phyloP scores from a whole-genome alignment of 1,140 invertebrate genomes.

The Danaus melanippus region DNA sequence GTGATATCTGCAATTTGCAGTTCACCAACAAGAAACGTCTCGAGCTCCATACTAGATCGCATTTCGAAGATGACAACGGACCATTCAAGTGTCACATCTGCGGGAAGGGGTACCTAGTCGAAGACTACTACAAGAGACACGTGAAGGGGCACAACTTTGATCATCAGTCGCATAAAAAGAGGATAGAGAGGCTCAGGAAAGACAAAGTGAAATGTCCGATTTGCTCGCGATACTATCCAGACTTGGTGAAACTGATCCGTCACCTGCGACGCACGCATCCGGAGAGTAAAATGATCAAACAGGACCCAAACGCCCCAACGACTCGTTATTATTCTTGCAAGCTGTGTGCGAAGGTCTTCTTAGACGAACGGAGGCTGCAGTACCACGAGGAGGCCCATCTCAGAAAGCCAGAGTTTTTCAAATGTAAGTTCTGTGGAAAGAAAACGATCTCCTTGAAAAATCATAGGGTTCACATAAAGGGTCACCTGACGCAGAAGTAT shows the following conservation, averaged over 20 bases:
- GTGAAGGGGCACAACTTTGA: slow-evolving; percentile 65
- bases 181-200: slow-evolving; percentile 52
- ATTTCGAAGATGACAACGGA: slow-evolving; percentile 58
- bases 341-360: slow-evolving; percentile 63
- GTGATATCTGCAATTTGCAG: slow-evolving; percentile 48
- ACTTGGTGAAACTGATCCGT: slow-evolving; percentile 54
- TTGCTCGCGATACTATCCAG: slow-evolving; percentile 54
- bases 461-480: slow-evolving; percentile 60
- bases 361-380: slow-evolving; percentile 48
- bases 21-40: slow-evolving; percentile 61
- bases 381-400: slow-evolving; percentile 56
- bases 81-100: slow-evolving; percentile 62
- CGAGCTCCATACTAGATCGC: slow-evolving; percentile 52
- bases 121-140: slow-evolving; percentile 50
- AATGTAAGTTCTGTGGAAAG: slow-evolving; percentile 67
- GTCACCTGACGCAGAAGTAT: slow-evolving; percentile 56
- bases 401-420: slow-evolving; percentile 58
- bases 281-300: slow-evolving; percentile 68
- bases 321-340: slow-evolving; percentile 52
- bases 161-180: slow-evolving; percentile 51
- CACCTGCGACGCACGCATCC: slow-evolving; percentile 61
- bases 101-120: slow-evolving; percentile 53
- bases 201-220: slow-evolving; percentile 66
- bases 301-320: slow-evolving; percentile 59
- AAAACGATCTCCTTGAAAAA: slow-evolving; percentile 57